phyloP scores from a whole-genome alignment of 2,113 vertebrate genomes.

The Monopterus albus region DNA sequence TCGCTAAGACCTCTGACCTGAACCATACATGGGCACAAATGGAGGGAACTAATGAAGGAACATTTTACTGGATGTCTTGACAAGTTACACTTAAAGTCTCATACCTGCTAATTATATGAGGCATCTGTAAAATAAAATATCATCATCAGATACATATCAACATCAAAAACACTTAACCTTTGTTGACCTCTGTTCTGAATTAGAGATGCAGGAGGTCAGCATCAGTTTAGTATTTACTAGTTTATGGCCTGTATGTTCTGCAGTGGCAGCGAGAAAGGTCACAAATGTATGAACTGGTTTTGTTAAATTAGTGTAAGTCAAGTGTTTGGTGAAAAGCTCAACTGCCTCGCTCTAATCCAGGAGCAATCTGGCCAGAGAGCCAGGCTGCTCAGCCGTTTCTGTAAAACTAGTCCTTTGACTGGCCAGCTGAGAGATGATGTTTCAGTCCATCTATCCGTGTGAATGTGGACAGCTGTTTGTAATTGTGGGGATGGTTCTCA shows the following conservation, averaged over 20 bases:
- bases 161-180: too few relatives aligned
- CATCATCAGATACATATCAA: too few relatives aligned
- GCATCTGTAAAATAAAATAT: too few relatives aligned
- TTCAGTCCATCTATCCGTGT: conserved; percentile 35
- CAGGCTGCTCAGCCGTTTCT: too few relatives aligned
- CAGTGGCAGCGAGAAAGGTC: not conserved
- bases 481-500: conserved; percentile 25
- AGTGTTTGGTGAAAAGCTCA: not conserved
- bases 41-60: conserved; percentile 15
- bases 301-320: not conserved
- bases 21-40: not conserved
- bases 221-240: too few relatives aligned
- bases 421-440: conserved; percentile 32
- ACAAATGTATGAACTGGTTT: not conserved
- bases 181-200: too few relatives aligned
- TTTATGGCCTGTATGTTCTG: not conserved
- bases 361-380: not conserved
- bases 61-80: not conserved
- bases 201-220: too few relatives aligned
- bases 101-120: too few relatives aligned
- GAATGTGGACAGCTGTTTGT: conserved; percentile 69
- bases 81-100: too few relatives aligned
- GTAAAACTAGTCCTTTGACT: not conserved
- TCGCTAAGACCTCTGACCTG: not conserved
- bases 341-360: not conserved